Conservation (phyloP, 2,888 invertebrate species). For the Zygothrica quintamaculata region DNA sequence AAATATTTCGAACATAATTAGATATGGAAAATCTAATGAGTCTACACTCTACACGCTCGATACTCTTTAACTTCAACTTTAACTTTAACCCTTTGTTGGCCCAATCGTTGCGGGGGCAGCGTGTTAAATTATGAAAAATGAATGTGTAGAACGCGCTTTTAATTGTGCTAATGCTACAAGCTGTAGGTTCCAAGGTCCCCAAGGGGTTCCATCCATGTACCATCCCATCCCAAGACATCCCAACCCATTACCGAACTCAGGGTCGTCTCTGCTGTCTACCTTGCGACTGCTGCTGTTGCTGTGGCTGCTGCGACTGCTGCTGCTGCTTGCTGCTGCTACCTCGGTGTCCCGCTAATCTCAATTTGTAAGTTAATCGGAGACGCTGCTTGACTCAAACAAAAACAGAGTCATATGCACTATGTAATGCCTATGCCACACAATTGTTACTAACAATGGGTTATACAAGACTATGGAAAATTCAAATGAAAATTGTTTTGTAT, state of each 20-base stretch:
- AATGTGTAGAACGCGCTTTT: slow-evolving; percentile 76
- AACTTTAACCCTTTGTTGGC: slow-evolving; percentile 65
- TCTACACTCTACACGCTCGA: slow-evolving; percentile 51
- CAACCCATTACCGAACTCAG: slow-evolving; percentile 2
- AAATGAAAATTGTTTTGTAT: no score
- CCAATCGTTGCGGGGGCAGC: slow-evolving; percentile 71
- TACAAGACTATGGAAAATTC: neutral
- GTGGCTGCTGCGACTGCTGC: slow-evolving; percentile 24
- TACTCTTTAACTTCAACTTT: slow-evolving; percentile 56
- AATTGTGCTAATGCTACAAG: slow-evolving; percentile 75
- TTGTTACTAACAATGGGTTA: neutral
- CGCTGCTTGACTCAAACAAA: slow-evolving; percentile 64
- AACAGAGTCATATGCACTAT: slow-evolving; percentile 35
- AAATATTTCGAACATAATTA: slow-evolving; percentile 77
- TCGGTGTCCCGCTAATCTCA: slow-evolving; percentile 83
- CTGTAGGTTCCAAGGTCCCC: slow-evolving; percentile 52
- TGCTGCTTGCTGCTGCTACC: no score
- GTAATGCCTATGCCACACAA: slow-evolving; percentile 24
- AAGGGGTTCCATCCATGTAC: slow-evolving; percentile 56
- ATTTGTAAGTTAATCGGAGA: slow-evolving; percentile 82
- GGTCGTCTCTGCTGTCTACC: slow-evolving; percentile 11
- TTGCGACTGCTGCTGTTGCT: neutral
- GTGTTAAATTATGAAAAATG: slow-evolving; percentile 82
- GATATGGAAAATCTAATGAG: slow-evolving; percentile 80
- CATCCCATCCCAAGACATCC: neutral